A percentile compares a stretch with the other conserved stretches of the same genome.
These are phyloP conservation scores for Microtus ochrogaster DNA, from an alignment of 2,113 vertebrate genomes.

Conservation along the genomic window DNA sequence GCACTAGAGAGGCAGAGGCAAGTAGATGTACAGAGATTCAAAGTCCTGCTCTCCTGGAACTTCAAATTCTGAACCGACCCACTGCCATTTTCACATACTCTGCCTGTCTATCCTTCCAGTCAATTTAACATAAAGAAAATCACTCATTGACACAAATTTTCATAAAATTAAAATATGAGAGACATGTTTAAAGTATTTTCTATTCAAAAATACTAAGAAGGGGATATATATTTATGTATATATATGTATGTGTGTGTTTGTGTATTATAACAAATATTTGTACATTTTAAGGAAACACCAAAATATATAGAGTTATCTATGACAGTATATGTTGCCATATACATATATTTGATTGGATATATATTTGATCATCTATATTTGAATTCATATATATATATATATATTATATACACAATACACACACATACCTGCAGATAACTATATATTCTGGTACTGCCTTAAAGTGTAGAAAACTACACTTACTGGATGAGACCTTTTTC, in stretches of 20 bases:
- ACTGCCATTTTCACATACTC: background rate
- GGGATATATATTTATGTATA: background rate
- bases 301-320: background rate
- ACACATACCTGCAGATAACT: background rate
- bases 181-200: background rate
- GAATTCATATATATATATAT: background rate
- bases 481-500: background rate
- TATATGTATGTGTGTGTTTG: background rate
- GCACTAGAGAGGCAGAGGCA: too few species aligned
- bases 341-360: background rate
- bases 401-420: too few species aligned
- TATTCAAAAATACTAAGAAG: background rate
- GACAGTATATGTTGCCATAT: too few species aligned
- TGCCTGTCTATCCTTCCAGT: background rate
- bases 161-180: background rate
- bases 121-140: conserved; percentile 10
- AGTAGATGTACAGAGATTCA: too few species aligned
- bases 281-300: background rate
- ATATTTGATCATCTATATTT: background rate
- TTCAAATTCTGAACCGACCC: background rate
- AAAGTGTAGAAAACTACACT: background rate
- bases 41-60: background rate
- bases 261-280: conserved; percentile 34
- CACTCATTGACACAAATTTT: background rate
- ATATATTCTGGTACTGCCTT: background rate